A percentile compares a stretch with the other conserved stretches of the same genome.
Evolutionary conservation across 2,797 vertebrate species (phyloP).

Genomic region (Acridotheres tristis): DNA sequence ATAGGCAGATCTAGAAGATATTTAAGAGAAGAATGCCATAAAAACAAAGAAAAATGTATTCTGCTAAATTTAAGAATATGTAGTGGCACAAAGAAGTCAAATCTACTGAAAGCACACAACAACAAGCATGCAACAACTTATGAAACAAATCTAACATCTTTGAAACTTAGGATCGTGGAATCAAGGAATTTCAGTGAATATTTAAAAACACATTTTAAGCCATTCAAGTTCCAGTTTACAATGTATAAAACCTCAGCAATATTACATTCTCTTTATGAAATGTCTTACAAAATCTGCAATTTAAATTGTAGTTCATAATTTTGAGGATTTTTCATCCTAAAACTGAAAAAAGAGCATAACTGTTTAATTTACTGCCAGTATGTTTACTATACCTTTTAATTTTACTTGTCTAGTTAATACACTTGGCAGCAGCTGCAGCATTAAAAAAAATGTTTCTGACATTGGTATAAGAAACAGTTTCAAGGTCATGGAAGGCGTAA

Average conservation of each 20-base stretch:
- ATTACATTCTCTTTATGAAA: neutral
- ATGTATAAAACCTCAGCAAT: neutral
- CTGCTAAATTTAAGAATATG: neutral
- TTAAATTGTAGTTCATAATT: neutral
- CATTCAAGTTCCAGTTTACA: neutral
- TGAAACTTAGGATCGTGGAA: neutral
- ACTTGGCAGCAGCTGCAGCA: neutral
- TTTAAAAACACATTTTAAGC: neutral
- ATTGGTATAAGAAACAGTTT: neutral
- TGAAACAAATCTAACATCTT: neutral
- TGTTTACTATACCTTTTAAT: neutral
- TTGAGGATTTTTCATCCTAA: neutral
- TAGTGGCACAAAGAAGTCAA: neutral
- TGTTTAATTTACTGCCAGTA: neutral
- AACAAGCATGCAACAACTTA: neutral
- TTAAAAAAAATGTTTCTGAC: neutral
- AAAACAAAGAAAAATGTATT: neutral
- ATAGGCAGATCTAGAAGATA: neutral
- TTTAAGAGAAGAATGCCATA: neutral
- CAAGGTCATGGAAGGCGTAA: constrained; percentile 68
- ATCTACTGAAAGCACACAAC: neutral
- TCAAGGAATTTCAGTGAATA: neutral
- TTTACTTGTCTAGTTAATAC: neutral
- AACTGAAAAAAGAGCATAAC: neutral
- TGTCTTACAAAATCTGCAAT: neutral